Percentiles rank a stretch among this genome's conserved stretches.
These are phyloP conservation scores for Tachina lurida DNA, from an alignment of 2,888 invertebrate species.

Conservation along the genomic window DNA sequence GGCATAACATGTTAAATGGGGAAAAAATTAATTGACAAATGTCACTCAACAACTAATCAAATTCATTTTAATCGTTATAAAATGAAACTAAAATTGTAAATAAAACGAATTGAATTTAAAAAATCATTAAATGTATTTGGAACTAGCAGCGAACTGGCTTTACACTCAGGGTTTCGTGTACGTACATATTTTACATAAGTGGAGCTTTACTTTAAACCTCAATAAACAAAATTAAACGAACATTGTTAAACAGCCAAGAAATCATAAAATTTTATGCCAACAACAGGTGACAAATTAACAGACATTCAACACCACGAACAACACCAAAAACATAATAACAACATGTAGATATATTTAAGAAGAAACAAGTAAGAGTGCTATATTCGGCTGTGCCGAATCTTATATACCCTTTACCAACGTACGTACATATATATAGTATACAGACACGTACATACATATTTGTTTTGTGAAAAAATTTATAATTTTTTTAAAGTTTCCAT, in stretches of 20 bases:
- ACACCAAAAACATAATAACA: conserved; percentile 30
- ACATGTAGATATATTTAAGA: background rate
- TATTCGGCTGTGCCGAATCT: too few relatives aligned
- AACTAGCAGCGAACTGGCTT: background rate
- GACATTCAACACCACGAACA: conserved; percentile 50
- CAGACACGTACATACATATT: too few relatives aligned
- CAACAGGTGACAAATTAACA: conserved; percentile 68
- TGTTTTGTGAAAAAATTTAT: too few relatives aligned
- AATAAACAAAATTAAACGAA: conserved; percentile 45
- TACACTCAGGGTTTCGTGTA: background rate
- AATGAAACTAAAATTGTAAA: conserved; percentile 5
- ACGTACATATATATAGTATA: too few relatives aligned
- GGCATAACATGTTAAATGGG: conserved; percentile 1
- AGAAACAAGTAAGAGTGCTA: too few relatives aligned
- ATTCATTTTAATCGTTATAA: conserved; percentile 22
- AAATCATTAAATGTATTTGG: conserved; percentile 14
- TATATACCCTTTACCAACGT: too few relatives aligned
- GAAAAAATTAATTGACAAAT: conserved; percentile 53
- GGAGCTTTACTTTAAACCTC: conserved; percentile 60
- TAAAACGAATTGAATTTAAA: conserved; percentile 12
- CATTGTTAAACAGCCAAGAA: conserved; percentile 15
- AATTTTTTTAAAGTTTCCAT: too few relatives aligned
- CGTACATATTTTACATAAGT: conserved; percentile 24
- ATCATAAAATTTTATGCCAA: conserved; percentile 12
- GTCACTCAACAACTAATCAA: conserved; percentile 61